Conservation (phyloP, 2,888 invertebrate species). For the Bibio marci region DNA sequence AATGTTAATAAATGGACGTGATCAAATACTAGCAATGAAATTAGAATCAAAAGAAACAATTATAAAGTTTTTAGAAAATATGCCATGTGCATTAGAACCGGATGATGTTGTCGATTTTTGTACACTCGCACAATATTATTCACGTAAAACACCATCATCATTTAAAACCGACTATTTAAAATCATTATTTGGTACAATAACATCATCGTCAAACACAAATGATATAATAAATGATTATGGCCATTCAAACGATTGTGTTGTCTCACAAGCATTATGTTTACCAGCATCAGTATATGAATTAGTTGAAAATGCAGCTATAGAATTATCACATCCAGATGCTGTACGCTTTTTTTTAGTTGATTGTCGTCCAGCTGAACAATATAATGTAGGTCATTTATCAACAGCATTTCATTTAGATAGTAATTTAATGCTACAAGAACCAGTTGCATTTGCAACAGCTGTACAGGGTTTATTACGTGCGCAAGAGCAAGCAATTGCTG, state of each 20-base stretch:
- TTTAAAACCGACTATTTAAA: conserved; percentile 70
- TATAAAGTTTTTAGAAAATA: conserved; percentile 45
- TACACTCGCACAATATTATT: conserved; percentile 90
- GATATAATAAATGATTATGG: conserved; percentile 7
- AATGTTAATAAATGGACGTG: conserved; percentile 86
- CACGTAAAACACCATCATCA: conserved; percentile 79
- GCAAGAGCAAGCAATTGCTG: conserved; percentile 42
- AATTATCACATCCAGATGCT: conserved; percentile 40
- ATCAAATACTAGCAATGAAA: conserved; percentile 64
- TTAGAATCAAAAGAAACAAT: conserved; percentile 50
- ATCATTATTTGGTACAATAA: conserved; percentile 38
- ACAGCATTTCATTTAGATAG: conserved; percentile 98
- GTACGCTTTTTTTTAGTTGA: conserved; percentile 92
- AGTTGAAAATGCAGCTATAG: conserved; percentile 61
- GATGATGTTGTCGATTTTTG: conserved; percentile 96
- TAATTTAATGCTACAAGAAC: conserved; percentile 92
- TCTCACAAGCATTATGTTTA: conserved; percentile 80
- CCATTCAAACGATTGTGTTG: conserved; percentile 24
- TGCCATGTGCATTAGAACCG: conserved; percentile 76
- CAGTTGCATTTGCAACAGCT: conserved; percentile 83
- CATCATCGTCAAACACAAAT: conserved; percentile 10
- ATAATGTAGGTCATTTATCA: conserved; percentile 89
- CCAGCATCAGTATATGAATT: conserved; percentile 92
- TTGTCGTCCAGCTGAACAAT: conserved; percentile 91
- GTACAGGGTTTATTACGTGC: conserved; percentile 56